Evolutionary conservation across 2,888 invertebrate species (phyloP), one percentile per base, ranked within the genome.

Genomic region (Prosapia bicincta): DNA sequence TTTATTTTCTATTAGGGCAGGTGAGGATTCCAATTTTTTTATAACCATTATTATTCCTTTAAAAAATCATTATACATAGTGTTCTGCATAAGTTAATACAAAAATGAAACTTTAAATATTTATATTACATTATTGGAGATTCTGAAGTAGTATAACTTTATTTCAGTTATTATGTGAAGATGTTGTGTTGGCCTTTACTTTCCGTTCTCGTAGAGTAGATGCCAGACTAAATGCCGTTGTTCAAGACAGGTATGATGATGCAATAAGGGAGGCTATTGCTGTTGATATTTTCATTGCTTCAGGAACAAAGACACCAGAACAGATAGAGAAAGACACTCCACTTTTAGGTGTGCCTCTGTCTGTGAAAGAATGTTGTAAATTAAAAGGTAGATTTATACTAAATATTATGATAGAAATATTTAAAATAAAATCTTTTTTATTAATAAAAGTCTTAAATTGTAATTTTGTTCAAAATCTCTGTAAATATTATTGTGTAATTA

Each of bases 281-380:
- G 92, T 92, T 7, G 97, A 97, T 83, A 87, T 89, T 75, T 85
- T 94, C n/a, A 87, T 96, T 54, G 87, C 87, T 77, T 89, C 89
- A 6, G 89, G 89, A 3, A 83, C 86, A 1, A 88, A 89, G 79
- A 87, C 90, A 1, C 84, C 85, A 38, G 89, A 90, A 76, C 86
- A 90, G 81, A 86, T 95, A 78, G 90, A 89, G 26, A 86, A 86
- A 78, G 89, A 91, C 72, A 92, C 92, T 83, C 97, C 97, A 0
- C 92, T 96, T 81, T 87, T 97, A 38, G 97, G 97, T 1, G 94
- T 98, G 7, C 97, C 97, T 2, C 93, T 97, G 82, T 93, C 96
- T 15, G 93, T 94, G 0, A 97, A 97, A 87, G 97, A 96, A 84
- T 92, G 93, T 81, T 91, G 96, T 80, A 89, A 89, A 20, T 92